Base-by-base conservation (phyloP, 2,113 vertebrate species). In the Aegotheles bennettii region DNA sequence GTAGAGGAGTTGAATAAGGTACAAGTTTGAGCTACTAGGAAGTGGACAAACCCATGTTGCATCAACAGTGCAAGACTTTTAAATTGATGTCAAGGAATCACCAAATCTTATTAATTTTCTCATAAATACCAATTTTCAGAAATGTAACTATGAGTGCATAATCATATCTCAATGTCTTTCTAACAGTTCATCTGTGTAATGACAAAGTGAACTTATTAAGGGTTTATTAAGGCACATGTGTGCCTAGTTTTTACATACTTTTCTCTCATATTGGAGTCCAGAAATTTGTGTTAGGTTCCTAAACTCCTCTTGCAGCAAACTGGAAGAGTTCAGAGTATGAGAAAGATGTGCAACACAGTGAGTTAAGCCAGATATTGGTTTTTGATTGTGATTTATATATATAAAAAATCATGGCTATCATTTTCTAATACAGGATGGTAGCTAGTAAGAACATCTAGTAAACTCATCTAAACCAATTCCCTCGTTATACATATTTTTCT, bases 11-110 rank as follows among this genome's bases (percentile, higher is more conserved):
- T 78, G 19, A 43, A 6, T 74, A 56, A 81, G 21, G 29, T 35
- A 38, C 0, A 0, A 57, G 18, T 68, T 43, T 79, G 33, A 71
- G 59, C 28, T 57, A 8, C 9, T 29, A 35, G 19, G 25, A 61
- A 59, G 43, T 23, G 2, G 42, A 71, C 5, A 26, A 69, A 57
- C 6, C 17, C 3, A 0, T 38, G n/a, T 63, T 86, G 10, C 23
- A 31, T 83, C n/a, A 63, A 26, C 14, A 53, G 19, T 35, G 9
- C 18, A 65, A 54, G 9, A 10, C 36, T 48, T 90, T 61, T 77
- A 36, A 84, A n/a, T 18, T 61, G 6, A 26, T 76, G 29, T 29
- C 15, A 21, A 70, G 15, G 43, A 91, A 42, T 75, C 11, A n/a
- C 10, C 8, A 50, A 3, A 45, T 60, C 51, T 68, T 76, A 4